These are phyloP conservation scores for Gallinago media DNA, from an alignment of 2,113 vertebrate species.

Conservation along the genomic window DNA sequence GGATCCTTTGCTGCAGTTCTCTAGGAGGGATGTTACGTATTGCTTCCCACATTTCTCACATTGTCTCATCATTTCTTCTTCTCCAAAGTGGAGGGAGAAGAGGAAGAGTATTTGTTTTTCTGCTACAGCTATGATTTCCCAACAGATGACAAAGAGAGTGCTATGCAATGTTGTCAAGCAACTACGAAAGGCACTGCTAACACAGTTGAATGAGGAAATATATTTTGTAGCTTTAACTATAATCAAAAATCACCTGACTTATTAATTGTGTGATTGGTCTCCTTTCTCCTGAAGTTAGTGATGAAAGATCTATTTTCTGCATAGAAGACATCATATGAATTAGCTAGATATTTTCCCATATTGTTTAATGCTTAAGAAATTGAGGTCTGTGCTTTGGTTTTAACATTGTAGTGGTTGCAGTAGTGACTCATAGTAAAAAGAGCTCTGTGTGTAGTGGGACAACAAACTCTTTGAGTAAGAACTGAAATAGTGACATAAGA, in stretches of 20 bases:
- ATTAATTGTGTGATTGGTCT: not conserved
- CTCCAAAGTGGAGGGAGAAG: not conserved
- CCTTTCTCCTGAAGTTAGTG: not conserved
- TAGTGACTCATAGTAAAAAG: not conserved
- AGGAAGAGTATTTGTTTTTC: not conserved
- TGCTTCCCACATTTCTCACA: not conserved
- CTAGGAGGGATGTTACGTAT: not conserved
- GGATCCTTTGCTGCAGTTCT: not conserved
- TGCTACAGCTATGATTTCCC: not conserved
- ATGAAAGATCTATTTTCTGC: not conserved
- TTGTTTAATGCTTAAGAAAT: not conserved
- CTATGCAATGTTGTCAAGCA: not conserved
- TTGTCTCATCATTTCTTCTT: not conserved
- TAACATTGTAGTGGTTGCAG: not conserved
- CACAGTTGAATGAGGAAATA: not conserved
- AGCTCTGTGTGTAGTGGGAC: rapidly evolving
- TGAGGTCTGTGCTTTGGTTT: not conserved
- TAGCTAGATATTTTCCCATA: not conserved
- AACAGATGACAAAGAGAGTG: not conserved
- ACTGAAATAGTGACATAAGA: not conserved
- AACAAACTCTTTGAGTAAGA: not conserved
- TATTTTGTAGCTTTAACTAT: not conserved
- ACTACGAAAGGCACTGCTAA: not conserved
- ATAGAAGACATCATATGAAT: not conserved
- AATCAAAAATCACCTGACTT: not conserved